phyloP scores from a whole-genome alignment of 2,113 vertebrate genomes.

The Istiophorus platypterus region DNA sequence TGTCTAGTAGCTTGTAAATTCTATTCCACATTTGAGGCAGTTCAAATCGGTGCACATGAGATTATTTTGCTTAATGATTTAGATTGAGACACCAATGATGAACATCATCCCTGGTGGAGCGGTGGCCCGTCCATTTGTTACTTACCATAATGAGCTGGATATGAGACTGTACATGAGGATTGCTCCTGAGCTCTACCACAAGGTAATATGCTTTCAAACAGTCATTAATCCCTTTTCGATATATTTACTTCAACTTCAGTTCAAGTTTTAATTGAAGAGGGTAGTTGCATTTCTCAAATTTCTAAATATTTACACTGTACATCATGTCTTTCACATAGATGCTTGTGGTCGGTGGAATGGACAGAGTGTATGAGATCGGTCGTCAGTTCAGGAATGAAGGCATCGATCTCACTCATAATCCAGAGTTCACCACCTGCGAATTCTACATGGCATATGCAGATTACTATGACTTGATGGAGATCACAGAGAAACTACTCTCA shows the following conservation, averaged over 20 bases:
- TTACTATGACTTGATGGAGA: constrained; percentile 96
- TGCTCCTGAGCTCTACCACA: constrained; percentile 98
- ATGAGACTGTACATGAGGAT: constrained; percentile 99
- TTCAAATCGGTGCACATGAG: not conserved
- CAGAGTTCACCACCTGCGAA: constrained; percentile 99
- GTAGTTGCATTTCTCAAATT: not conserved
- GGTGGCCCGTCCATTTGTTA: constrained; percentile 95
- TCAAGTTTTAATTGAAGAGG: not conserved
- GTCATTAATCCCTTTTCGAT: not conserved
- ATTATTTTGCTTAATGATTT: constrained; percentile 29
- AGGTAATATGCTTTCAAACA: constrained; percentile 83
- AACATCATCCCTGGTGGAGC: constrained; percentile 97
- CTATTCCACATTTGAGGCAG: not conserved
- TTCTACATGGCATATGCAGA: constrained; percentile 99
- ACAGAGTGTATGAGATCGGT: constrained; percentile 97
- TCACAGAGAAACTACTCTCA: constrained; percentile 96
- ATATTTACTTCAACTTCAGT: not conserved
- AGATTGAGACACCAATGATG: constrained; percentile 99
- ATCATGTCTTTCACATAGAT: constrained; percentile 83
- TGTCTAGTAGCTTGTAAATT: not conserved
- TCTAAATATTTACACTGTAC: not conserved
- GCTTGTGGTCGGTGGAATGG: constrained; percentile 96
- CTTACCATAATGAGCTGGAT: constrained; percentile 97
- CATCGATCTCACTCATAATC: constrained; percentile 98
- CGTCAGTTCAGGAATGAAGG: constrained; percentile 99